Conservation (phyloP, 2,113 vertebrate species). For the Upupa epops region DNA sequence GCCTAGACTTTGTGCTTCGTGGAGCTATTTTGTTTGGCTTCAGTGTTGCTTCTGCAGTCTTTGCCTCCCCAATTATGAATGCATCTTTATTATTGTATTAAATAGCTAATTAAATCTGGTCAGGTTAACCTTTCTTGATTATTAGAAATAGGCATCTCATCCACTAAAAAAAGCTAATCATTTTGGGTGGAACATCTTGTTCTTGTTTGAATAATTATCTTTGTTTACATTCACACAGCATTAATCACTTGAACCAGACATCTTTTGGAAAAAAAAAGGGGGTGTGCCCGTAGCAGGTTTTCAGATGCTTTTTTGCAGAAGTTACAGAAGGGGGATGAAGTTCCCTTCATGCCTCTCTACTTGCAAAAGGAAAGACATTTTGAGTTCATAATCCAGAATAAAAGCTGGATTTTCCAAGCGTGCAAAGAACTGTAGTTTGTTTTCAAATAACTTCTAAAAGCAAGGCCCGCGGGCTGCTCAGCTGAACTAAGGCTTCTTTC, state of each 20-base stretch:
- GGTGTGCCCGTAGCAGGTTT: not conserved
- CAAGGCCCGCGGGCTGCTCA: not conserved
- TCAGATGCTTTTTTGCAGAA: not conserved
- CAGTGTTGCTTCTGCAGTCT: not conserved
- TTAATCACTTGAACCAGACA: slow-evolving; percentile 31
- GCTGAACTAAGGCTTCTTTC: not conserved
- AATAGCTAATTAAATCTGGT: slow-evolving; percentile 42
- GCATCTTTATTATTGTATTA: slow-evolving; percentile 9
- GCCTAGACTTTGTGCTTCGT: slow-evolving; percentile 41
- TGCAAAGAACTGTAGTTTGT: not conserved
- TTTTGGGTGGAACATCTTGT: slow-evolving; percentile 53
- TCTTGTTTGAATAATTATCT: slow-evolving; percentile 58
- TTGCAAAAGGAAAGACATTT: not conserved
- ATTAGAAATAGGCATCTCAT: slow-evolving; percentile 5
- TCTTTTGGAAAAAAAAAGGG: not conserved
- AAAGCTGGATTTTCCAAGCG: not conserved
- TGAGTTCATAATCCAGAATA: not conserved
- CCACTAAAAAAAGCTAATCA: not conserved
- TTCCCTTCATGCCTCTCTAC: not conserved
- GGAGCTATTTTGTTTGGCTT: not conserved
- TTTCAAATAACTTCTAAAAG: not conserved
- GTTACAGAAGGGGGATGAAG: not conserved
- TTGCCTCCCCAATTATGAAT: not conserved
- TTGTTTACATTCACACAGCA: slow-evolving; percentile 45
- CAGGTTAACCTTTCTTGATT: slow-evolving; percentile 44